Base-by-base conservation (phyloP, 1,140 invertebrate genomes). In the Bombus polaris region DNA sequence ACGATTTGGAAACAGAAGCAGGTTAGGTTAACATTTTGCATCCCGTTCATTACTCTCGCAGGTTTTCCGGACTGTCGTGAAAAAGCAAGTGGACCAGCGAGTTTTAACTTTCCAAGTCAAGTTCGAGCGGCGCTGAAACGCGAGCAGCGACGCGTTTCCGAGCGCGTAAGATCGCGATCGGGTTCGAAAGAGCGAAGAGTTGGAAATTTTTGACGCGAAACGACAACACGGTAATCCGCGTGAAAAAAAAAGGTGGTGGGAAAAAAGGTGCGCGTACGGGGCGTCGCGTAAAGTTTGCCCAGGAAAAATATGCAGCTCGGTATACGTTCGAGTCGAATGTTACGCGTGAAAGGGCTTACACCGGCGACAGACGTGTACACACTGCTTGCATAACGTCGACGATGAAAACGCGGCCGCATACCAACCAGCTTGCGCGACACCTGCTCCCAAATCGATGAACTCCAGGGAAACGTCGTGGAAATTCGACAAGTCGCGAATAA, bases 321-420 rank as follows among this genome's bases (percentile, higher is more conserved):
- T 13, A 75, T 82, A 75, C 57, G 76, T 32, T 44, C 53, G 70
- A 62, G 71, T 82, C 53, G 71, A 71, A 82, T 32, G 71, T 47
- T 76, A 68, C 81, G 72, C 81, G 81, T 76, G 74, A 83, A 76
- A 42, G 57, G 74, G 42, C 81, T 66, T 47, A 59, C 72, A 44
- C 59, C 42, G 71, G 39, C 39, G 37, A 8, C 53, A 77, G 37
- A 62, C 75, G 75, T 77, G 76, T 79, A 79, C 62, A 66, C 53
- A 62, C 80, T 35, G 59, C 28, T 83, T 66, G 71, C 59, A 66
- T 76, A 66, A 76, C 72, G 62, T 22, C 32, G 72, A 35, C 72
- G 42, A 44, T 71, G 80, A 82, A 82, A 57, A 15, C 71, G 39
- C 32, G 28, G 22, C n/a, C 47, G 81, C 71, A 42, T 83, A 76